phyloP scores from a whole-genome alignment of 2,113 vertebrate genomes.

The Hystrix cristata region DNA sequence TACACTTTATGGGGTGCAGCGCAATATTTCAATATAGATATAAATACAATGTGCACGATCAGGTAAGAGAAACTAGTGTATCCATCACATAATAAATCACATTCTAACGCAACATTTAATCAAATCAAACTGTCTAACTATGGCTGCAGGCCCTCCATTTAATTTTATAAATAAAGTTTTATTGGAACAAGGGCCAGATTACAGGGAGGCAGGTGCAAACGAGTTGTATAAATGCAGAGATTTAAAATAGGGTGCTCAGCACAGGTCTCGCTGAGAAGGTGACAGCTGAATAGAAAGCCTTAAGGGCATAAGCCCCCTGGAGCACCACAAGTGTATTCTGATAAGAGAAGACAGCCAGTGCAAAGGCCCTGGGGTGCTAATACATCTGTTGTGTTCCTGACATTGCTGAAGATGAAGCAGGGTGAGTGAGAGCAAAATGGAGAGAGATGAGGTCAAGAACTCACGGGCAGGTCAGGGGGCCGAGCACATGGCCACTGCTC shows the following conservation, averaged over 20 bases:
- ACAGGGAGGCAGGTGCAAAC: not conserved
- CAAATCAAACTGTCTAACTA: not conserved
- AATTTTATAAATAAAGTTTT: constrained; percentile 50
- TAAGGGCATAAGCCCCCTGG: too few species aligned
- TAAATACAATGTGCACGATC: not conserved
- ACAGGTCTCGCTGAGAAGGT: not conserved
- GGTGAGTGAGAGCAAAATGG: too few species aligned
- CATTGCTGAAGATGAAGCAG: not conserved
- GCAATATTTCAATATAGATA: not conserved
- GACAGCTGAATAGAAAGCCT: not conserved
- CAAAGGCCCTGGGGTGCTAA: not conserved
- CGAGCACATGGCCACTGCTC: not conserved
- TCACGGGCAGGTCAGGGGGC: too few species aligned
- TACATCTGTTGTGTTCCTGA: rapidly evolving
- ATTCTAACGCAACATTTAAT: too few species aligned
- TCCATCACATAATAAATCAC: not conserved
- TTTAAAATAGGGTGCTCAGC: not conserved
- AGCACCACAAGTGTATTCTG: not conserved
- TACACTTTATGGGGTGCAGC: not conserved
- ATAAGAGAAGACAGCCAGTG: too few species aligned
- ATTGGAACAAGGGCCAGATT: not conserved
- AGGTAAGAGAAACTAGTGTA: not conserved
- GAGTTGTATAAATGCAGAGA: not conserved
- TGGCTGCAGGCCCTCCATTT: not conserved
- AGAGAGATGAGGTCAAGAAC: not conserved